Conservation (phyloP, 2,888 invertebrate species). For the Melolontha melolontha region DNA sequence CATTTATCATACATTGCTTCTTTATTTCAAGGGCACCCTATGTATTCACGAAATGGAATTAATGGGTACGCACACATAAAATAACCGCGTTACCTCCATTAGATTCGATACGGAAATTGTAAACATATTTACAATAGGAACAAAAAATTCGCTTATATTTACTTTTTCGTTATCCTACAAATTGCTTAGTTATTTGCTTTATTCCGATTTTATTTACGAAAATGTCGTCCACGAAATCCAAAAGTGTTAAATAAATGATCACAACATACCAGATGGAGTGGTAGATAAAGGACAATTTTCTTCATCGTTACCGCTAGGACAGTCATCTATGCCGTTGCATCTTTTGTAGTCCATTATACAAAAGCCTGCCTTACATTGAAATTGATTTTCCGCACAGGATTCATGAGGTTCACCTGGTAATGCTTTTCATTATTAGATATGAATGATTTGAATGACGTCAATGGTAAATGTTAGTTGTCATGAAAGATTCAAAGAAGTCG, state of each 20-base stretch:
- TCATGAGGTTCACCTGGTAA: conserved; percentile 48
- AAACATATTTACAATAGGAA: too few relatives aligned
- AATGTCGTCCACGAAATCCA: neutral
- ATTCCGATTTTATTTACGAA: neutral
- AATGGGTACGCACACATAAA: too few relatives aligned
- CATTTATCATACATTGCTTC: too few relatives aligned
- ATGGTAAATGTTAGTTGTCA: conserved; percentile 28
- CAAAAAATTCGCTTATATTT: neutral
- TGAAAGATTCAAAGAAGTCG: conserved; percentile 18
- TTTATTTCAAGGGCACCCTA: too few relatives aligned
- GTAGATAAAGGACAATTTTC: conserved; percentile 57
- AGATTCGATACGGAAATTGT: too few relatives aligned
- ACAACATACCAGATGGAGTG: conserved; percentile 37
- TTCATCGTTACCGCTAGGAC: conserved; percentile 62
- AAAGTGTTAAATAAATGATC: conserved; percentile 37
- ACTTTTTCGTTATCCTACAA: neutral
- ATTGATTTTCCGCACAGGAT: conserved; percentile 63
- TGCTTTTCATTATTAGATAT: conserved; percentile 42
- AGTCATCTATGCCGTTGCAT: conserved; percentile 68
- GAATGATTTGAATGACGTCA: conserved; percentile 29
- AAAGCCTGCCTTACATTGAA: conserved; percentile 71
- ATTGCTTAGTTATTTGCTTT: too few relatives aligned
- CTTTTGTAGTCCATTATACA: conserved; percentile 71
- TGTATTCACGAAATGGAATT: too few relatives aligned
- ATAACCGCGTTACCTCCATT: too few relatives aligned